Evolutionary conservation across 2,888 invertebrate species (phyloP).

Genomic region (Idaea straminata): DNA sequence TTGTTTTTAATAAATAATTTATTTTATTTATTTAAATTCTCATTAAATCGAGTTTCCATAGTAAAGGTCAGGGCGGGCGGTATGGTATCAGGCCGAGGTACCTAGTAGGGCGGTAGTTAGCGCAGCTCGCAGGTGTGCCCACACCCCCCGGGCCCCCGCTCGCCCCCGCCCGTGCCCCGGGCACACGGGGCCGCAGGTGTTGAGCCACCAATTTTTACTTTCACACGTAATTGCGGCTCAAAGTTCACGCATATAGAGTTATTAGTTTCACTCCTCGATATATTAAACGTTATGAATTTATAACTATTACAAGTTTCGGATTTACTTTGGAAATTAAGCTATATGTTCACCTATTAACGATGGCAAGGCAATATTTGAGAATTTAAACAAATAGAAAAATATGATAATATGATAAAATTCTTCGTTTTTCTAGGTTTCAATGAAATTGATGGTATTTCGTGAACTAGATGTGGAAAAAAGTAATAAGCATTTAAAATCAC

Average conservation of each 20-base stretch:
- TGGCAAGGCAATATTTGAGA: no score
- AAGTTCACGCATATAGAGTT: constrained; percentile 5
- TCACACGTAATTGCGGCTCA: constrained; percentile 15
- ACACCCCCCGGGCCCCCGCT: not conserved
- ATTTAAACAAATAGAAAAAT: no score
- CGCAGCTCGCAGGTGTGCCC: not conserved
- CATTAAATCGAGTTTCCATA: not conserved
- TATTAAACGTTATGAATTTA: not conserved
- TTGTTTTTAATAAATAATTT: no score
- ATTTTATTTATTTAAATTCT: not conserved
- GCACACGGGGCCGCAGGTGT: constrained; percentile 6
- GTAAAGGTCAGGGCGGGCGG: not conserved
- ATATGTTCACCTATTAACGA: no score
- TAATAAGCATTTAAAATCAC: no score
- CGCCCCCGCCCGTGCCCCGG: no score
- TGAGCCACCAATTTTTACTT: constrained; percentile 16
- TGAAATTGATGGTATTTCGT: no score
- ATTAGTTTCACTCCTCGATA: not conserved
- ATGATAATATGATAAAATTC: no score
- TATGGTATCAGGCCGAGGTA: not conserved
- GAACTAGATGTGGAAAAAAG: no score
- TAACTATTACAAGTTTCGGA: not conserved
- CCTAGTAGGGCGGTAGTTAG: not conserved
- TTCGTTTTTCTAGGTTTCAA: no score
- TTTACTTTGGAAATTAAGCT: not conserved